phyloP scores from a whole-genome alignment of 2,113 vertebrate genomes.

The Lophotis ruficrista region DNA sequence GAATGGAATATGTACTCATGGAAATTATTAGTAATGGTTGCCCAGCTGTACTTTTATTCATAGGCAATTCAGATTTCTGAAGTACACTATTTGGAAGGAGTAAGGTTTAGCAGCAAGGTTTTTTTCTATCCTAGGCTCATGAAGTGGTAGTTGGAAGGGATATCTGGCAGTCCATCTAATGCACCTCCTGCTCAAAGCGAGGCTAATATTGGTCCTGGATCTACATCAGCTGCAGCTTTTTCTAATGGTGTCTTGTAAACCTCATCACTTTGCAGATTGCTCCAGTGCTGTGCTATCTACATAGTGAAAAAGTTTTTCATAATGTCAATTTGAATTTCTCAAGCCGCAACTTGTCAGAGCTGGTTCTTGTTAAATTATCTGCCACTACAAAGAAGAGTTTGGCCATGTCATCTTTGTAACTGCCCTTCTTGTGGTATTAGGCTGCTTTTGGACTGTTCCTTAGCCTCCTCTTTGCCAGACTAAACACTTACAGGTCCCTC shows the following conservation, averaged over 20 bases:
- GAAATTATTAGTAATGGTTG: not conserved
- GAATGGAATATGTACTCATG: not conserved
- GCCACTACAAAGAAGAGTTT: not conserved
- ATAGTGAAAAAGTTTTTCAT: not conserved
- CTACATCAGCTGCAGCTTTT: not conserved
- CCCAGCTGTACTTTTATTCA: not conserved
- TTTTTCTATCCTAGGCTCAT: not conserved
- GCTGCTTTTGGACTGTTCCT: not conserved
- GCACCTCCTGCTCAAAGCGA: not conserved
- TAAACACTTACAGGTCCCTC: not conserved
- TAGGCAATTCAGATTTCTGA: not conserved
- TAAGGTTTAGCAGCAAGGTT: not conserved
- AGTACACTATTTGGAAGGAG: not conserved
- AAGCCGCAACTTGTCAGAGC: not conserved
- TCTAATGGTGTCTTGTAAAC: not conserved
- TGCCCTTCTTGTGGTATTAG: not conserved
- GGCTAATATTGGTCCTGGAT: not conserved
- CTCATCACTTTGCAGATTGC: not conserved
- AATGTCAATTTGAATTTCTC: not conserved
- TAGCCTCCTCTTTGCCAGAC: not conserved
- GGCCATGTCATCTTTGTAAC: not conserved
- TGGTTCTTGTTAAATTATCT: not conserved
- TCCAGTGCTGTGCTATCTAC: not conserved
- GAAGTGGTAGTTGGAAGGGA: not conserved
- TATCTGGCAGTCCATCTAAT: not conserved